These are phyloP conservation scores for Dipodomys spectabilis DNA, from an alignment of 2,113 vertebrate genomes.

Conservation along the genomic window DNA sequence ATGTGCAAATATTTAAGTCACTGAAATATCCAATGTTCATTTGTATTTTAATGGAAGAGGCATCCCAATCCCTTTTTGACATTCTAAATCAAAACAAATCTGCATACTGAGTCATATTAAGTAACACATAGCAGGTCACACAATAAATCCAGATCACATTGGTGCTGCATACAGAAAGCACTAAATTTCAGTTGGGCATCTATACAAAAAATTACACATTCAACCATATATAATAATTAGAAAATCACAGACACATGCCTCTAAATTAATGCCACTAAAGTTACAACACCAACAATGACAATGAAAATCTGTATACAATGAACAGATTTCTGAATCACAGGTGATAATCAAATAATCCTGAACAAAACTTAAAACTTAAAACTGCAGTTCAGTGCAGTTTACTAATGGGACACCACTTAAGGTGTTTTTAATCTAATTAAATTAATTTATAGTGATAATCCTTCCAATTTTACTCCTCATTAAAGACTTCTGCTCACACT, in stretches of 20 bases:
- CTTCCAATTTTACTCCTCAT: neutral
- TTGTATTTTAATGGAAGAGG: conserved; percentile 16
- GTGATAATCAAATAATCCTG: conserved; percentile 21
- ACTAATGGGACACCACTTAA: neutral
- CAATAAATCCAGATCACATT: conserved; percentile 30
- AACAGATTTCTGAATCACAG: conserved; percentile 40
- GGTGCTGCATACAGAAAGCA: neutral
- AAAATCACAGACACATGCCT: neutral
- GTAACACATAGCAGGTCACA: neutral
- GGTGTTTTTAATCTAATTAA: conserved; percentile 43
- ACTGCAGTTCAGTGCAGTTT: neutral
- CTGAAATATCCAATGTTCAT: conserved; percentile 40
- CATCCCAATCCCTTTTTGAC: neutral
- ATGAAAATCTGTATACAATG: conserved; percentile 17
- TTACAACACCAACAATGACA: conserved; percentile 14
- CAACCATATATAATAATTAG: neutral
- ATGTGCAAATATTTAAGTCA: conserved; percentile 66
- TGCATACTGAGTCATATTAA: conserved; percentile 31
- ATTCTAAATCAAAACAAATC: neutral
- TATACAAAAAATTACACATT: conserved; percentile 51
- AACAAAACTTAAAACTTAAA: neutral
- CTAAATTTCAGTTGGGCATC: neutral
- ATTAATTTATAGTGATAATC: conserved; percentile 24
- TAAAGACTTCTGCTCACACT: neutral
- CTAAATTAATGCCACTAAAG: conserved; percentile 41